Evolutionary conservation across 2,113 vertebrate species (phyloP).

Genomic region (Taurulus bubalis): DNA sequence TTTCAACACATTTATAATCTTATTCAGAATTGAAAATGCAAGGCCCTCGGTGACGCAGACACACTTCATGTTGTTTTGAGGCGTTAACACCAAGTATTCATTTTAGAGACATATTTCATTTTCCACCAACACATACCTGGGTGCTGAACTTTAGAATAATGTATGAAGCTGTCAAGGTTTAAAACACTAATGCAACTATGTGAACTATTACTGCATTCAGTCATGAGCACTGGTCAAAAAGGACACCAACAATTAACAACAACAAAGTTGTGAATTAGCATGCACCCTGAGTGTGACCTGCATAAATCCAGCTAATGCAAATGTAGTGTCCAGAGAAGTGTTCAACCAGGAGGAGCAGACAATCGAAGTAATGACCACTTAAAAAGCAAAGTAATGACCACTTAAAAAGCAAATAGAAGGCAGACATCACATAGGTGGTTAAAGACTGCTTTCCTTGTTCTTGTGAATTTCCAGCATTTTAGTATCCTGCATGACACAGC

Average conservation of each 20-base stretch:
- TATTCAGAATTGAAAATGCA: neutral
- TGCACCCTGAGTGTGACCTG: slow-evolving; percentile 55
- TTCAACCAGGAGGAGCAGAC: neutral
- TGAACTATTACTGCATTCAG: neutral
- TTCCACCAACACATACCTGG: neutral
- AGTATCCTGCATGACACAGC: neutral
- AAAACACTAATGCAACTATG: neutral
- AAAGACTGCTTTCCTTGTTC: neutral
- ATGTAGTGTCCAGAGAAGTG: slow-evolving; percentile 33
- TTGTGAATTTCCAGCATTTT: neutral
- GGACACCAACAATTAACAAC: slow-evolving; percentile 17
- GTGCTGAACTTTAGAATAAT: neutral
- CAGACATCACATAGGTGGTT: too few relatives aligned
- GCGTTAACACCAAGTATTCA: neutral
- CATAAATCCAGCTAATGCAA: slow-evolving; percentile 53
- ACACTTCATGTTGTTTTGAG: neutral
- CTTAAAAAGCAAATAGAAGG: neutral
- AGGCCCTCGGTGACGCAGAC: neutral
- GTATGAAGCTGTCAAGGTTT: neutral
- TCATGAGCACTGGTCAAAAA: neutral
- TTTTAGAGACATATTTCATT: neutral
- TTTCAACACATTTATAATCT: neutral
- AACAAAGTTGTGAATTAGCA: slow-evolving; percentile 49
- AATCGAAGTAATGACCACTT: neutral
- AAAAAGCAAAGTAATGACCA: neutral